phyloP scores from a whole-genome alignment of 2,888 invertebrate species.

The Sipha maydis region DNA sequence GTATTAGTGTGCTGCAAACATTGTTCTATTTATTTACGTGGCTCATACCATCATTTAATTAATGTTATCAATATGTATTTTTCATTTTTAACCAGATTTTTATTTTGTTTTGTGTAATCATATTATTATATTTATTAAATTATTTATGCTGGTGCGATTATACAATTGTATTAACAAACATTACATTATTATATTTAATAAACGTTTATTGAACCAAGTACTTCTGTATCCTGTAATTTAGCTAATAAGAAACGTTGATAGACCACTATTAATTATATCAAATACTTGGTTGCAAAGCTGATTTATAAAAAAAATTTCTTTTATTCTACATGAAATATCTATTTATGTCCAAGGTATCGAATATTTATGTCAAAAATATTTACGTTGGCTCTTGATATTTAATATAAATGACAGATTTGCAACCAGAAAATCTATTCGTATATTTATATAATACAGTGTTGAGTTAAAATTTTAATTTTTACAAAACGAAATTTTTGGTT shows the following conservation, averaged over 20 bases:
- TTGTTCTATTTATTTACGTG: slow-evolving; percentile 17
- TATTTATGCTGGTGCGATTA: slow-evolving; percentile 37
- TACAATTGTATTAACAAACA: slow-evolving; percentile 58
- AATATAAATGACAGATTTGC: background rate
- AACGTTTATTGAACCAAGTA: slow-evolving; percentile 56
- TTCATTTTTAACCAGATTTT: slow-evolving; percentile 51
- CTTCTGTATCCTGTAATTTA: slow-evolving; percentile 45
- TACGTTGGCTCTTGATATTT: background rate
- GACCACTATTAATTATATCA: background rate
- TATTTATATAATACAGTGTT: background rate
- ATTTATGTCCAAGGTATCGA: background rate
- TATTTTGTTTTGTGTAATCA: slow-evolving; percentile 53
- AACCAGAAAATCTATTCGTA: background rate
- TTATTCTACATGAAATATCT: background rate
- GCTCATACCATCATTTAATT: background rate
- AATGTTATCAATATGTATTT: slow-evolving; percentile 47
- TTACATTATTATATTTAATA: slow-evolving; percentile 55
- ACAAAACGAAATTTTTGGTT: background rate
- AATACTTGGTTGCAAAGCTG: slow-evolving; percentile 4
- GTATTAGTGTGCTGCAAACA: slow-evolving; percentile 9
- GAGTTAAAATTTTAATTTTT: background rate
- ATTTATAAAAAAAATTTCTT: background rate
- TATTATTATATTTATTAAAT: slow-evolving; percentile 17
- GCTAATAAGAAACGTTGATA: background rate
- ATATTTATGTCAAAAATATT: background rate